Conservation (phyloP, 2,888 invertebrate genomes). For the Allygus modestus region DNA sequence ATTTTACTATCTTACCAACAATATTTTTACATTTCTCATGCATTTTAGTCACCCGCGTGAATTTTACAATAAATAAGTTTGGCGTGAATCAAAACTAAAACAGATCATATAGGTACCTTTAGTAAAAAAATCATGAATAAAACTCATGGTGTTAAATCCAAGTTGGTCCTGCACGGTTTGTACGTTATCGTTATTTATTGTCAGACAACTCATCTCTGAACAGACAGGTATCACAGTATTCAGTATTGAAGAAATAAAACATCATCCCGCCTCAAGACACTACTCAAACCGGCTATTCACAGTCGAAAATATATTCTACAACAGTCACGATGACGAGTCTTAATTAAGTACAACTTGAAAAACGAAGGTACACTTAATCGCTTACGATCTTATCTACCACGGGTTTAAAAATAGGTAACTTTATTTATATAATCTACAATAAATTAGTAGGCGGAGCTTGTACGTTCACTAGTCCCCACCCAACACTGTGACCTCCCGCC, state of each 20-base stretch:
- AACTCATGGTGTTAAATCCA: not conserved
- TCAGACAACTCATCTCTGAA: slow-evolving; percentile 6
- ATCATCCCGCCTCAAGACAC: slow-evolving; percentile 24
- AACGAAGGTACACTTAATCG: slow-evolving; percentile 44
- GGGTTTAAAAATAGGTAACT: slow-evolving; percentile 57
- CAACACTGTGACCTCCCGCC: slow-evolving; percentile 77
- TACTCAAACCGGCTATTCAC: slow-evolving; percentile 16
- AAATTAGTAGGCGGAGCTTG: not conserved
- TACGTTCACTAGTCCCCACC: slow-evolving; percentile 74
- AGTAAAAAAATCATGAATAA: not conserved
- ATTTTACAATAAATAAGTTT: not conserved
- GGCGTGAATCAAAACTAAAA: not conserved
- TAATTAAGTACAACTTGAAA: slow-evolving; percentile 43
- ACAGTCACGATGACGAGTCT: slow-evolving; percentile 19
- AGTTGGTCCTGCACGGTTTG: slow-evolving; percentile 47
- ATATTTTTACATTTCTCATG: not conserved
- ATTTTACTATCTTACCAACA: not conserved
- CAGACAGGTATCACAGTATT: slow-evolving; percentile 42
- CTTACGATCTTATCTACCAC: slow-evolving; percentile 35
- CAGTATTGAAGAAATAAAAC: slow-evolving; percentile 55
- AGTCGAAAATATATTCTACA: slow-evolving; percentile 13
- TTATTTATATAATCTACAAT: slow-evolving; percentile 42
- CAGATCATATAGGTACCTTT: not conserved
- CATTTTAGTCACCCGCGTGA: not conserved
- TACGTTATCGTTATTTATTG: slow-evolving; percentile 52